Evolutionary conservation across 2,113 vertebrate genomes (phyloP).

Genomic region (Prolemur simus): DNA sequence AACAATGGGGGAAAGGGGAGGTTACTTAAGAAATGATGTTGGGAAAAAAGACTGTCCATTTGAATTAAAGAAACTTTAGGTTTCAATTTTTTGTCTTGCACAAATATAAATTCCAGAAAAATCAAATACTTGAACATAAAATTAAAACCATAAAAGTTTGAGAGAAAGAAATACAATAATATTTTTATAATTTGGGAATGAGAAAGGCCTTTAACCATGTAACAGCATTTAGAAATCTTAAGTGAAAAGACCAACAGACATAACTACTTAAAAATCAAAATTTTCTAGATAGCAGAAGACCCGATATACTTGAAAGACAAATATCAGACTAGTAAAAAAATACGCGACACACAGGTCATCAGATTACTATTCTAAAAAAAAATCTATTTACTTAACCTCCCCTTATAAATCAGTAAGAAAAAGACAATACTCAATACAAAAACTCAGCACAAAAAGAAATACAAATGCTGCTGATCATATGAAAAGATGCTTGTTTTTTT

Average conservation of each 20-base stretch:
- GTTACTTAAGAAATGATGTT: background rate
- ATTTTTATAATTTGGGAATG: background rate
- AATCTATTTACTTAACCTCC: background rate
- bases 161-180: background rate
- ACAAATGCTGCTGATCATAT: background rate
- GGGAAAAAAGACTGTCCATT: background rate
- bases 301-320: background rate
- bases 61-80: background rate
- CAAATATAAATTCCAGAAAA: background rate
- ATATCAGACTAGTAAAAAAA: slow-evolving; percentile 8
- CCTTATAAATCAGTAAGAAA: background rate
- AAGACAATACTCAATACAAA: background rate
- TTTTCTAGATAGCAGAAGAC: background rate
- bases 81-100: background rate
- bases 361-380: background rate
- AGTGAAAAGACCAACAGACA: background rate
- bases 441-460: background rate
- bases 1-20: background rate
- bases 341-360: background rate
- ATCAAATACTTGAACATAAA: slow-evolving; percentile 17
- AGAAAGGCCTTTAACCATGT: background rate
- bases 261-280: background rate
- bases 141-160: background rate
- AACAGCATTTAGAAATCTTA: background rate
- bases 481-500: background rate